Conservation (phyloP, 2,888 invertebrate species). For the Polyommatus iphigenia region DNA sequence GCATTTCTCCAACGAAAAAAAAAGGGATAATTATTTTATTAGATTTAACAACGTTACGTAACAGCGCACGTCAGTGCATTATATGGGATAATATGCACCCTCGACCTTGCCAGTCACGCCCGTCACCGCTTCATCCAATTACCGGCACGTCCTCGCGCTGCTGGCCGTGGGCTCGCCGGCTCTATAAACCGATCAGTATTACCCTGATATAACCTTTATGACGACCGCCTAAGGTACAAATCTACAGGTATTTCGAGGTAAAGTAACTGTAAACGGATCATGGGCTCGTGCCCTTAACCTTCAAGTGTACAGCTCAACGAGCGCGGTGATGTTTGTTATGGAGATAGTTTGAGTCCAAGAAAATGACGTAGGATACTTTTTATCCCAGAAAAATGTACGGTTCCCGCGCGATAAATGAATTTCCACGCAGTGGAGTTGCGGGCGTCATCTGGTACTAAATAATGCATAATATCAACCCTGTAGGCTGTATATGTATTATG, state of each 20-base stretch:
- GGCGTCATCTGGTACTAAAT: too few relatives aligned
- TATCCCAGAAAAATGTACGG: too few relatives aligned
- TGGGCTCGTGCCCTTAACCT: neutral
- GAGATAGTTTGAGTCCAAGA: too few relatives aligned
- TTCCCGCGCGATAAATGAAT: too few relatives aligned
- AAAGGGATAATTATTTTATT: too few relatives aligned
- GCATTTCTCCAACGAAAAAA: too few relatives aligned
- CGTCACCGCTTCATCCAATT: slow-evolving; percentile 1
- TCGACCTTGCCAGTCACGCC: neutral
- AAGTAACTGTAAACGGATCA: neutral
- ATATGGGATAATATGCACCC: slow-evolving; percentile 6
- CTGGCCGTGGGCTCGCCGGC: slow-evolving; percentile 6
- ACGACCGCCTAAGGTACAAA: neutral
- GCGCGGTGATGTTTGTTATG: neutral
- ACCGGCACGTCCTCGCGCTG: neutral
- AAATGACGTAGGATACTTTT: too few relatives aligned
- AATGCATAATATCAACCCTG: too few relatives aligned
- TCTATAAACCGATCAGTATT: neutral
- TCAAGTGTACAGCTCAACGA: neutral
- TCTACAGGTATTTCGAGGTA: neutral
- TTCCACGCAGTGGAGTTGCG: too few relatives aligned
- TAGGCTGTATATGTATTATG: too few relatives aligned
- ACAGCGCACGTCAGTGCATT: neutral
- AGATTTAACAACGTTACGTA: neutral
- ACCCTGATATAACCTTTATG: neutral